Evolutionary conservation across 2,797 vertebrate genomes (phyloP).

Genomic region (Esox masquinongy): DNA sequence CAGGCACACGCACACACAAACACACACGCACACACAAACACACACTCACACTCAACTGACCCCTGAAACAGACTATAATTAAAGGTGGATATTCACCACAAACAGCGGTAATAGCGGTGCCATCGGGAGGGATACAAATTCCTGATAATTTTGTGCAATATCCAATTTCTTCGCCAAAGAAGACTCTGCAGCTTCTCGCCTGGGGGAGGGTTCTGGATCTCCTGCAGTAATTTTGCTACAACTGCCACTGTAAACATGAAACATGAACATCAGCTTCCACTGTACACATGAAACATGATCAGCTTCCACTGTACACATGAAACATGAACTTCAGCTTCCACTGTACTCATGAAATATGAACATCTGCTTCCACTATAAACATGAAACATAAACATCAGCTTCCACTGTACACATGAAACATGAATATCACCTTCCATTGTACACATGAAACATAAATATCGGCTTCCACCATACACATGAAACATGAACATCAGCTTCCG

Average conservation of each 20-base stretch:
- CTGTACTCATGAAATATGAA: too few relatives aligned
- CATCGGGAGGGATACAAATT: not conserved
- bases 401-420: too few relatives aligned
- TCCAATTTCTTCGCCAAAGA: not conserved
- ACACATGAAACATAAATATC: too few relatives aligned
- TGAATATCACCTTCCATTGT: too few relatives aligned
- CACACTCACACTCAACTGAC: not conserved
- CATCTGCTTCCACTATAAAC: too few relatives aligned
- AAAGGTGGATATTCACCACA: not conserved
- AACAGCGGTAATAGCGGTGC: not conserved
- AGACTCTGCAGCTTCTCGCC: not conserved
- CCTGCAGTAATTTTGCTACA: not conserved
- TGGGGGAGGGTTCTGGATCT: not conserved
- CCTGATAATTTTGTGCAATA: accelerated
- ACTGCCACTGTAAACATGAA: not conserved
- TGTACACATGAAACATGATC: too few relatives aligned
- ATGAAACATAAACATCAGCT: too few relatives aligned
- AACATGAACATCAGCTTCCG: not conserved
- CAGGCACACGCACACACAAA: too few relatives aligned
- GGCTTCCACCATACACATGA: not conserved
- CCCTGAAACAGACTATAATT: not conserved
- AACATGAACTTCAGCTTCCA: not conserved
- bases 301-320: not conserved
- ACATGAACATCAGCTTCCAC: not conserved
- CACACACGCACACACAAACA: too few relatives aligned